phyloP scores from a whole-genome alignment of 2,888 invertebrate genomes.

The Catocala fraxini region DNA sequence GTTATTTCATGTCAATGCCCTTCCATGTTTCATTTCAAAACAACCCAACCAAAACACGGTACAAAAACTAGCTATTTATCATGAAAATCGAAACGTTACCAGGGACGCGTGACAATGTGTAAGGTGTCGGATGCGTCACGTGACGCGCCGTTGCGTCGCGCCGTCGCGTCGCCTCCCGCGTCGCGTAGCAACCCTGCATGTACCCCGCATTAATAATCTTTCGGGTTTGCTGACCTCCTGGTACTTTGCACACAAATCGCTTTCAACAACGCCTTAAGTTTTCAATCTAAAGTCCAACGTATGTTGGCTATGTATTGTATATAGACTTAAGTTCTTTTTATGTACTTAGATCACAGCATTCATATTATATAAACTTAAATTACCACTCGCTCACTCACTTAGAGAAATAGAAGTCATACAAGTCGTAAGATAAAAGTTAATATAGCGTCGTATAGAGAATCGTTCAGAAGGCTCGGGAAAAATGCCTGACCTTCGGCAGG shows the following conservation, averaged over 20 bases:
- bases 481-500: no score
- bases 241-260: constrained; percentile 53
- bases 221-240: constrained; percentile 66
- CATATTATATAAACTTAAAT: no score
- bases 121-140: constrained; percentile 63
- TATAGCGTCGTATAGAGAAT: no score
- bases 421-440: no score
- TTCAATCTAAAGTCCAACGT: constrained; percentile 40
- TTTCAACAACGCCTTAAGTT: constrained; percentile 33
- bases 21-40: no score
- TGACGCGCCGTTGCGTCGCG: constrained; percentile 69
- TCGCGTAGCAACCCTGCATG: constrained; percentile 60
- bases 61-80: constrained; percentile 6
- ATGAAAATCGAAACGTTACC: constrained; percentile 13
- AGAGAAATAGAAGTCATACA: no score
- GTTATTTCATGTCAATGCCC: no score
- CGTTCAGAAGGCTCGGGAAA: no score
- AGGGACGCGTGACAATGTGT: constrained; percentile 17
- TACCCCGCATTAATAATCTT: constrained; percentile 59
- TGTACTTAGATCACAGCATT: no score
- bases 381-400: no score
- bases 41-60: background rate
- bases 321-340: no score
- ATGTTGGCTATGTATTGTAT: no score
- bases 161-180: constrained; percentile 61